Evolutionary conservation across 2,888 invertebrate genomes (phyloP).

Genomic region (Dorcus parallelipipedus): DNA sequence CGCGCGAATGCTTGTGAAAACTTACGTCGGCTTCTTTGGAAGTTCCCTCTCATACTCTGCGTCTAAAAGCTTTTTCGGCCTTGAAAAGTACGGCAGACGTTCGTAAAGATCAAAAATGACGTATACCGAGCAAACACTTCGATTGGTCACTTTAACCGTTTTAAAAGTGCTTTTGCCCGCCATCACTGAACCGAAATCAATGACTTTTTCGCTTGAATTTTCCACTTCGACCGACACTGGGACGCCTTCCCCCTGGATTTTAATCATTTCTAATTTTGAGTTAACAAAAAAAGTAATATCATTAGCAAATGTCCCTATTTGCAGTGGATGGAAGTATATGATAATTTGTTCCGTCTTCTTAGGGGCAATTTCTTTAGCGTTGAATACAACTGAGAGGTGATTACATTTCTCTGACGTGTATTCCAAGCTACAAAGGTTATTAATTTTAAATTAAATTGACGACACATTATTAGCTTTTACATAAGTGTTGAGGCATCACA

Average conservation of each 20-base stretch:
- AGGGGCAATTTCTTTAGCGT: constrained; percentile 48
- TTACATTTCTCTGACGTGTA: constrained; percentile 51
- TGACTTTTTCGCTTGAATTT: constrained; percentile 42
- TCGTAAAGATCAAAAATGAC: constrained; percentile 54
- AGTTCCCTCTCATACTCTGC: constrained; percentile 31
- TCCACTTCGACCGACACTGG: constrained; percentile 41
- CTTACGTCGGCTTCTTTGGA: constrained; percentile 1
- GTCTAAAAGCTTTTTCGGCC: constrained; percentile 25
- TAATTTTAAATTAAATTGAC: background rate
- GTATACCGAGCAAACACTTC: constrained; percentile 55
- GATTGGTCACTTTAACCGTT: constrained; percentile 58
- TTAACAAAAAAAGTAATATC: constrained; percentile 55
- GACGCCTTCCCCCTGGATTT: constrained; percentile 57
- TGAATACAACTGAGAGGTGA: constrained; percentile 53
- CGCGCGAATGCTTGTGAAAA: background rate
- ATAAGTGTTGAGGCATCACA: constrained; percentile 36
- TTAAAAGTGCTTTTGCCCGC: constrained; percentile 54
- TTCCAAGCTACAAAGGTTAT: constrained; percentile 48
- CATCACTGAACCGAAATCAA: constrained; percentile 44
- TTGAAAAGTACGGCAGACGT: constrained; percentile 44
- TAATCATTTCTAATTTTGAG: constrained; percentile 53
- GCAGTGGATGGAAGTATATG: constrained; percentile 57
- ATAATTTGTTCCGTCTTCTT: constrained; percentile 49
- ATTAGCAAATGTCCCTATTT: constrained; percentile 52
- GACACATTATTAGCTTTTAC: constrained; percentile 31